Percentiles rank a stretch among this genome's conserved stretches.
These are phyloP conservation scores for Hecatera dysodea DNA, from an alignment of 2,888 invertebrate species.

Conservation along the genomic window DNA sequence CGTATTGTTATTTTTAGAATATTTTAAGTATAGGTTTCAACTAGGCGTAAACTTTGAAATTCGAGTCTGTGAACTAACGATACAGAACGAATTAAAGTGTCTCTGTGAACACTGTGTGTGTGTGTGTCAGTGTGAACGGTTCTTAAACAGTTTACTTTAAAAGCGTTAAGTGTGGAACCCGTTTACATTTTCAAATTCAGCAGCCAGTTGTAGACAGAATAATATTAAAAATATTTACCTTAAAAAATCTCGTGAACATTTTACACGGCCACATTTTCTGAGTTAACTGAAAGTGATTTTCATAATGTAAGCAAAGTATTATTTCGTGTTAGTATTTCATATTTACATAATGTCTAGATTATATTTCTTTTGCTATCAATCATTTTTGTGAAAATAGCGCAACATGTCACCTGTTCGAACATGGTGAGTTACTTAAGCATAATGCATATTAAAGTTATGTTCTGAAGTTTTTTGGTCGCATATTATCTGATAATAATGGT, in stretches of 20 bases:
- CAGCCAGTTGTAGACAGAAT: not conserved
- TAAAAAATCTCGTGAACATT: not conserved
- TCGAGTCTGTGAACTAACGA: no score
- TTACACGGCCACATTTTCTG: not conserved
- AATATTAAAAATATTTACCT: not conserved
- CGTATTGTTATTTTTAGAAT: no score
- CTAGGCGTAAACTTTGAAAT: no score
- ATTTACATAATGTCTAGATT: constrained; percentile 17
- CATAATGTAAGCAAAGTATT: constrained; percentile 39
- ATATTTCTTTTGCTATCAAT: constrained; percentile 43
- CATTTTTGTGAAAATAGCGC: constrained; percentile 26
- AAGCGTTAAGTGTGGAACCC: not conserved
- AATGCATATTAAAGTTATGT: not conserved
- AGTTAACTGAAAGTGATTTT: constrained; percentile 33
- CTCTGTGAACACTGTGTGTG: no score
- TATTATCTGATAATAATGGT: no score
- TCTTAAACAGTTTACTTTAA: not conserved
- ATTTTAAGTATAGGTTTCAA: no score
- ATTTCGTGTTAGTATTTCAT: constrained; percentile 19
- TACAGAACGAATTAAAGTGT: no score
- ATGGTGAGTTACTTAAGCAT: constrained; percentile 21
- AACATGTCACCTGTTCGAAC: constrained; percentile 20
- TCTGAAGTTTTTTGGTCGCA: not conserved
- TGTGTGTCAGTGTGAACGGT: no score
- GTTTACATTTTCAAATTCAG: constrained; percentile 14